Percentiles rank a stretch among this genome's conserved stretches.
These are phyloP conservation scores for Gavia stellata DNA, from an alignment of 2,113 vertebrate genomes.

Conservation along the genomic window DNA sequence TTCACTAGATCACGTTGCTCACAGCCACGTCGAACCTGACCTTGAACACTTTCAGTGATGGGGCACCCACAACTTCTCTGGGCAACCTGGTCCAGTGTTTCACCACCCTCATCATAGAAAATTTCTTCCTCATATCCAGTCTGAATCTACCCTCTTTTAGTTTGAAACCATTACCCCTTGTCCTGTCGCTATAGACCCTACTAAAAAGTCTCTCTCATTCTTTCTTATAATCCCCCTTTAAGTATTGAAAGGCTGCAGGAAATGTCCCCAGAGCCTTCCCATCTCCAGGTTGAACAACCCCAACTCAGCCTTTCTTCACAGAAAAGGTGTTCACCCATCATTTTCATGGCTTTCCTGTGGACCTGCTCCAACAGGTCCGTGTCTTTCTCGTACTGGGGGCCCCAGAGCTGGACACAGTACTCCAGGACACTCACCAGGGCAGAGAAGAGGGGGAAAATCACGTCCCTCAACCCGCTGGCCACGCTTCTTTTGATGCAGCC, in stretches of 20 bases:
- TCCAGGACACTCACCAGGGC: background rate
- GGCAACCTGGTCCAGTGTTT: background rate
- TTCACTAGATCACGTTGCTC: background rate
- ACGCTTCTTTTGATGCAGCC: background rate
- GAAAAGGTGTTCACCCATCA: background rate
- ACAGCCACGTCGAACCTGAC: background rate
- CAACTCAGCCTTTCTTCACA: fast-evolving
- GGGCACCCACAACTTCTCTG: background rate
- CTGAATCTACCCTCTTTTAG: background rate
- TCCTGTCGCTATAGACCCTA: background rate
- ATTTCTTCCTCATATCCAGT: background rate
- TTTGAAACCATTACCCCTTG: background rate
- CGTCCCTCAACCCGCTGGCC: background rate
- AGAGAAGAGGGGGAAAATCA: background rate
- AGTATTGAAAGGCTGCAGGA: background rate
- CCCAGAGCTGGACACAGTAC: fast-evolving
- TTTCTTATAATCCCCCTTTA: background rate
- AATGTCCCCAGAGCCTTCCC: background rate
- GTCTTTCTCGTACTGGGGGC: background rate
- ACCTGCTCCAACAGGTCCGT: background rate
- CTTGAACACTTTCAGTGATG: background rate
- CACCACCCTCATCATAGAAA: background rate
- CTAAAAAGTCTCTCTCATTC: background rate
- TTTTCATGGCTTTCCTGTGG: background rate
- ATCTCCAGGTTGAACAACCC: background rate